phyloP scores from a whole-genome alignment of 2,113 vertebrate species.

The Semnornis frantzii region DNA sequence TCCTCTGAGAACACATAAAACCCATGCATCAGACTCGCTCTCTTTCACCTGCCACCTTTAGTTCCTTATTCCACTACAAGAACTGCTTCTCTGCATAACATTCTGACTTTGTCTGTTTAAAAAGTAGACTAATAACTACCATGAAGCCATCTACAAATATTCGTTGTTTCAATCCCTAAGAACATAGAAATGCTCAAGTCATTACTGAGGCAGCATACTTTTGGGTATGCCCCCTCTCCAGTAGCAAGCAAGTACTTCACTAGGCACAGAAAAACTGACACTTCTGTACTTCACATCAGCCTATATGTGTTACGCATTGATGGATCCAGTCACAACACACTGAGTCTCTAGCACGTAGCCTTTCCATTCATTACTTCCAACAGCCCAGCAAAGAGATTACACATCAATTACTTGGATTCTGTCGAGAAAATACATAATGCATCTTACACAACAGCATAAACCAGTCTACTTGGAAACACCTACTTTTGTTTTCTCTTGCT shows the following conservation, averaged over 20 bases:
- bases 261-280: background rate
- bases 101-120: background rate
- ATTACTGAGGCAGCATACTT: background rate
- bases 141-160: background rate
- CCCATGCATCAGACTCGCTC: background rate
- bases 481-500: background rate
- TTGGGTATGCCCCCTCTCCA: background rate
- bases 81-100: background rate
- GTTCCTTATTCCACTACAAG: background rate
- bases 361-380: background rate
- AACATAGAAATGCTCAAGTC: background rate
- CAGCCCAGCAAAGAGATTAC: rapidly evolving
- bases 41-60: background rate
- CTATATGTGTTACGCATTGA: background rate
- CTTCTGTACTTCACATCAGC: background rate
- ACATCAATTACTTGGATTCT: background rate
- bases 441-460: background rate
- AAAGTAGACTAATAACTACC: background rate
- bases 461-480: background rate
- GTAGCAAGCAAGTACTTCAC: background rate
- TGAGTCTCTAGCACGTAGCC: background rate
- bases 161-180: background rate
- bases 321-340: background rate
- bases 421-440: background rate
- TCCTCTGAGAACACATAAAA: background rate